Evolutionary conservation across 2,113 vertebrate genomes (phyloP).

Genomic region (Lethenteron camtschaticum): DNA sequence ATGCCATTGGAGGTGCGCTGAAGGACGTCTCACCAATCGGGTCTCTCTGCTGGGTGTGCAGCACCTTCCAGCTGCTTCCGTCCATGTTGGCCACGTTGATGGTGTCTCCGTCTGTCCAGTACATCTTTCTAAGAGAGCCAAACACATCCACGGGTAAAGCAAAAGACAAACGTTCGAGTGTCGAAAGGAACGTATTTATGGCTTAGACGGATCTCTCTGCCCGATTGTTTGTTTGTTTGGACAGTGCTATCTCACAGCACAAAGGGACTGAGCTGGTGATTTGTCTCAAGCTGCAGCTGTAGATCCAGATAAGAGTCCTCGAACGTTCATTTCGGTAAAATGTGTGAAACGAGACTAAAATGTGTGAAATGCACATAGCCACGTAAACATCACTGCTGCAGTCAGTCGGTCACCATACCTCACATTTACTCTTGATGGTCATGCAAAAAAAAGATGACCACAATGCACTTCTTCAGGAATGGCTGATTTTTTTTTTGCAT

Average conservation of each 20-base stretch:
- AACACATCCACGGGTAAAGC: background rate
- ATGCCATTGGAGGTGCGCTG: no score
- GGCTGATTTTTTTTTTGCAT: no score
- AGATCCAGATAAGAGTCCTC: background rate
- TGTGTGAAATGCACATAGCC: no score
- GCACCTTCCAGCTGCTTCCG: conserved; percentile 87
- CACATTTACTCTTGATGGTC: no score
- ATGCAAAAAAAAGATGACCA: no score
- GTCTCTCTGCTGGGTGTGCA: conserved; percentile 82
- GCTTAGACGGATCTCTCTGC: background rate
- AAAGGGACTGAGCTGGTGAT: background rate
- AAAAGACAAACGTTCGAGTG: background rate
- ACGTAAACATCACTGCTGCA: no score
- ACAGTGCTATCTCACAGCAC: background rate
- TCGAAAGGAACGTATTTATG: background rate
- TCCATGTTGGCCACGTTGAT: conserved; percentile 97
- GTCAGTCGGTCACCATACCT: no score
- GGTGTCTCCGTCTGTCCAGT: conserved; percentile 88
- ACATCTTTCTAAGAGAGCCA: conserved; percentile 45
- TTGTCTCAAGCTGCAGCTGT: background rate
- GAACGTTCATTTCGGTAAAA: no score
- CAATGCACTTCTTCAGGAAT: no score
- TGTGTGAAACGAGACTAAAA: no score
- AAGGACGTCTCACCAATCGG: conserved; percentile 43
- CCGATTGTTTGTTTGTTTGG: background rate